phyloP scores from a whole-genome alignment of 2,888 invertebrate species.

The Chymomyza procnemis region DNA sequence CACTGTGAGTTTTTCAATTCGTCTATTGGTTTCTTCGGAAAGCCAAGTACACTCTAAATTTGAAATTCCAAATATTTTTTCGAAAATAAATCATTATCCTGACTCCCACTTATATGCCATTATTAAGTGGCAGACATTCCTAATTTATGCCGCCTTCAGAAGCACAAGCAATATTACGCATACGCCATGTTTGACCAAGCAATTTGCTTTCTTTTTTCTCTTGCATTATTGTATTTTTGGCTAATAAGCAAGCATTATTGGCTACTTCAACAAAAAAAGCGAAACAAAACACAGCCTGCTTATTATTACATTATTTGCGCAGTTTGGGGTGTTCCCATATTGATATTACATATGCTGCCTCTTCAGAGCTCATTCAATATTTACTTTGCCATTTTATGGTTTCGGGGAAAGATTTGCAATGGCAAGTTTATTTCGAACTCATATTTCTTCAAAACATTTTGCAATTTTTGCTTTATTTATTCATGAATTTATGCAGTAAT shows the following conservation, averaged over 20 bases:
- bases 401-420: neutral
- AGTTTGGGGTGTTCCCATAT: neutral
- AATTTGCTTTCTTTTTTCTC: neutral
- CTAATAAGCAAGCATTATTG: neutral
- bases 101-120: neutral
- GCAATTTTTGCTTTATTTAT: conserved; percentile 17
- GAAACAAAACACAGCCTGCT: neutral
- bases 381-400: neutral
- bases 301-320: neutral
- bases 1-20: no score
- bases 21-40: no score
- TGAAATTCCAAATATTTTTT: no score
- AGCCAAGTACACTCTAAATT: no score
- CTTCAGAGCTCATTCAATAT: neutral
- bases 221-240: no score
- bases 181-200: neutral
- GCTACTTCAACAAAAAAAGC: neutral
- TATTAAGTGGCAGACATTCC: neutral
- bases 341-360: neutral
- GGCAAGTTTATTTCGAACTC: neutral
- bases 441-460: neutral
- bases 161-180: neutral
- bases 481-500: neutral
- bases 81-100: no score
- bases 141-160: neutral